Evolutionary conservation across 2,113 vertebrate genomes (phyloP).

Genomic region (Colius striatus): DNA sequence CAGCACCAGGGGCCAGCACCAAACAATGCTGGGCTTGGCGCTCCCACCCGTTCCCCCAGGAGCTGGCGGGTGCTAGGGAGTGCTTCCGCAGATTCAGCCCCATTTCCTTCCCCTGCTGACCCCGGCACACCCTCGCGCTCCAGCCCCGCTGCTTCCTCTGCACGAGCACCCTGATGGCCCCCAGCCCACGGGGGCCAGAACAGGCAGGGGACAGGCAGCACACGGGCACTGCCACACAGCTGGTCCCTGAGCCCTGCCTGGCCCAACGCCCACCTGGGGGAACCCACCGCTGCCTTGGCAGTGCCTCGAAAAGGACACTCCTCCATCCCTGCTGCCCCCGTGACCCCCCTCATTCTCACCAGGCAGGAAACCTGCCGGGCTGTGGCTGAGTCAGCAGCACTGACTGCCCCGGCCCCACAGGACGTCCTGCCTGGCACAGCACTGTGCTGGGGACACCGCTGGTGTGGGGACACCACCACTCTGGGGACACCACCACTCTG

Average conservation of each 20-base stretch:
- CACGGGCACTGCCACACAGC: neutral
- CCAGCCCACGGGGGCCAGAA: accelerated
- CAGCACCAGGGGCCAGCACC: neutral
- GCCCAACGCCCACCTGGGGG: neutral
- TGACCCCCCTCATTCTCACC: neutral
- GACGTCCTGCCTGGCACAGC: neutral
- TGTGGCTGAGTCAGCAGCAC: neutral
- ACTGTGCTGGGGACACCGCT: neutral
- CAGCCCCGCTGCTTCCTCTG: neutral
- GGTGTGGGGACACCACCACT: neutral
- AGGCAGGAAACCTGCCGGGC: neutral
- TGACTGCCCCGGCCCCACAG: neutral
- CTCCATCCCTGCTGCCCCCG: neutral
- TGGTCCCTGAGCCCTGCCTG: neutral
- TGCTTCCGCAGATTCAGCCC: constrained; percentile 53
- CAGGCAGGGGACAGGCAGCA: neutral
- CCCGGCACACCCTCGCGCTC: neutral
- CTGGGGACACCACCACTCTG: neutral
- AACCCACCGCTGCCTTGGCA: accelerated
- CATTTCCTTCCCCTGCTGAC: constrained; percentile 8
- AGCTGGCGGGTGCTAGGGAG: neutral
- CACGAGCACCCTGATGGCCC: neutral
- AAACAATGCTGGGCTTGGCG: neutral
- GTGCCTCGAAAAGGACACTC: neutral
- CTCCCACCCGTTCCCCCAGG: neutral